Evolutionary conservation across 2,797 vertebrate species (phyloP).

Genomic region (Pseudochirops cupreus): DNA sequence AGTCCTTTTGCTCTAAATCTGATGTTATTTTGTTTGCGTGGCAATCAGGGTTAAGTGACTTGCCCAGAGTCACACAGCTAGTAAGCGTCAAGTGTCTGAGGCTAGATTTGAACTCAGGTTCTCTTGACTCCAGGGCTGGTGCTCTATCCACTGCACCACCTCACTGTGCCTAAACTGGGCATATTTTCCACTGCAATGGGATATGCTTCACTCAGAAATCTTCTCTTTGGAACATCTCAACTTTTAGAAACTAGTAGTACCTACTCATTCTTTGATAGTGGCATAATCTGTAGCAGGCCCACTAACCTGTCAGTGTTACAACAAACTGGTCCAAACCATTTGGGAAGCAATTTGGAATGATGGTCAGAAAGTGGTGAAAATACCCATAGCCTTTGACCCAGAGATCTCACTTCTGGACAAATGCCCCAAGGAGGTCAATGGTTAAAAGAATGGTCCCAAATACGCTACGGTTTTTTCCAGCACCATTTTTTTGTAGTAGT

Average conservation of each 20-base stretch:
- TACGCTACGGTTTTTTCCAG: not conserved
- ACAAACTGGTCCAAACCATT: not conserved
- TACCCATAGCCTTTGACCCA: not conserved
- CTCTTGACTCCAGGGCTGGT: no score
- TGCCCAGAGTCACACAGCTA: no score
- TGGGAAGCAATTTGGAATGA: not conserved
- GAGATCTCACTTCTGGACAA: not conserved
- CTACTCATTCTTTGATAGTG: not conserved
- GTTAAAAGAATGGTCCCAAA: not conserved
- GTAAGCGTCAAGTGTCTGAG: no score
- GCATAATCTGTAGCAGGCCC: not conserved
- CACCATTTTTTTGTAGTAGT: not conserved
- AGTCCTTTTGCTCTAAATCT: not conserved
- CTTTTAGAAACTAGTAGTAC: slow-evolving; percentile 20
- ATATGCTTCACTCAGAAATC: not conserved
- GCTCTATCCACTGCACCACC: no score
- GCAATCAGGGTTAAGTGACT: no score
- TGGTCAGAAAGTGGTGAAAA: not conserved
- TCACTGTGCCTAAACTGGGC: not conserved
- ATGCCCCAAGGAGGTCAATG: not conserved
- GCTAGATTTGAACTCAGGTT: no score
- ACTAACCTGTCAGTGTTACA: not conserved
- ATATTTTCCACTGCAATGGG: not conserved
- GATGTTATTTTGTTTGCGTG: not conserved
- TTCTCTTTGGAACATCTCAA: slow-evolving; percentile 11